A percentile compares a stretch with the other conserved stretches of the same genome.
Evolutionary conservation across 1,140 invertebrate genomes (phyloP).

Genomic region (Tetramorium alpestre): DNA sequence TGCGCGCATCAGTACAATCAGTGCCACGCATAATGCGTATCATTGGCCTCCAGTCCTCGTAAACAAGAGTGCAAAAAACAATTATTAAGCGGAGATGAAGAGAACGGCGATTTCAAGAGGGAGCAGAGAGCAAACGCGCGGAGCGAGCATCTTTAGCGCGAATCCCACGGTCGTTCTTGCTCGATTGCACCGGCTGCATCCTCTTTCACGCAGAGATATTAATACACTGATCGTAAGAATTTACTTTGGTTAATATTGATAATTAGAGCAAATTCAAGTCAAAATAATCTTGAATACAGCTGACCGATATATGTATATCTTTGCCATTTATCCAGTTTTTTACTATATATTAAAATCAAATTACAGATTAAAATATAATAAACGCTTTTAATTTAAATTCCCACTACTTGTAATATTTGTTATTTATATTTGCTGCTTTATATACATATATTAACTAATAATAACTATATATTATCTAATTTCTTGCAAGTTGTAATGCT

Average conservation of each 20-base stretch:
- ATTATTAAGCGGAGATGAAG: constrained; percentile 73
- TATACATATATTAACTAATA: no score
- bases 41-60: constrained; percentile 68
- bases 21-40: constrained; percentile 70
- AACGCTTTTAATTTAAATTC: neutral
- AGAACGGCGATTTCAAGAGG: constrained; percentile 46
- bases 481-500: neutral
- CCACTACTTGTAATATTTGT: neutral
- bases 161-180: constrained; percentile 63
- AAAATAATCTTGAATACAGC: no score
- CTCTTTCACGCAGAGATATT: neutral
- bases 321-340: neutral
- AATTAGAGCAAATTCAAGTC: constrained; percentile 15
- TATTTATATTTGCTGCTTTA: neutral
- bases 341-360: neutral
- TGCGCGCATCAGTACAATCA: constrained; percentile 54
- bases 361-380: neutral
- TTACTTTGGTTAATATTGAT: neutral
- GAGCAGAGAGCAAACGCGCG: constrained; percentile 41
- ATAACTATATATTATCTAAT: neutral
- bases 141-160: constrained; percentile 59
- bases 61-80: constrained; percentile 72
- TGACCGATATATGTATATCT: neutral
- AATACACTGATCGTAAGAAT: constrained; percentile 27
- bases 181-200: neutral